Base-by-base conservation (phyloP, 2,797 vertebrate species). In the Sebastes diaconus region DNA sequence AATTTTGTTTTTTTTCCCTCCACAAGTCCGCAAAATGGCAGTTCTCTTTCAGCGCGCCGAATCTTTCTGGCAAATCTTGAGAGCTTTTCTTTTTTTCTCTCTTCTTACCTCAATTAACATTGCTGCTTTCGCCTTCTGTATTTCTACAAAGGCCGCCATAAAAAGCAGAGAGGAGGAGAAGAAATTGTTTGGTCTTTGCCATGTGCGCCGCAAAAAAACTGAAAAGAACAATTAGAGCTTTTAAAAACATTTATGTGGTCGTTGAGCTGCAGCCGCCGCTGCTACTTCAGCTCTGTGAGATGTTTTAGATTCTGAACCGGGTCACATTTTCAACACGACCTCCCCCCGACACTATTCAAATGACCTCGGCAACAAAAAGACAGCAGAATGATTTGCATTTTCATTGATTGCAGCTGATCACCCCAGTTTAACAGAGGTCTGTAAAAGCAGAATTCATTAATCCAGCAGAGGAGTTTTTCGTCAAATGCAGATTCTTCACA, bases 211-310 rank as follows among this genome's bases (percentile, higher is more conserved):
- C 91, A 94, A 93, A 80, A 25, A 24, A 24, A 24, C 95, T 84
- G 90, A 96, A 97, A 97, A 97, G 94, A 95, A 95, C 94, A 96
- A 97, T 96, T 95, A 94, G 94, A 95, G 91, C 90, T 85, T 95
- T 95, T 94, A 93, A 95, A 96, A 97, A 95, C 95, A 95, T 96
- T 96, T 95, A 95, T 95, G 91, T 95, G 95, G 85, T 93, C 89
- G 93, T 73, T 79, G 89, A 95, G 93, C 94, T 88, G 91, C 92
- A 86, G 80, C 95, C 50, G 1, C 14, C 8, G 94, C 93, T 91
- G 95, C 95, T 95, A 24, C 88, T 96, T 95, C 94, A 94, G 90
- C 96, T 93, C 54, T 6, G 68, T 36, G 94, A 64, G 58, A 11
- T 24, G 64, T 77, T 76, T 80, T 90, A 94, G 94, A 97, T 95